Base-by-base conservation (phyloP, 2,888 invertebrate species). In the Stenoptilia bipunctidactyla region DNA sequence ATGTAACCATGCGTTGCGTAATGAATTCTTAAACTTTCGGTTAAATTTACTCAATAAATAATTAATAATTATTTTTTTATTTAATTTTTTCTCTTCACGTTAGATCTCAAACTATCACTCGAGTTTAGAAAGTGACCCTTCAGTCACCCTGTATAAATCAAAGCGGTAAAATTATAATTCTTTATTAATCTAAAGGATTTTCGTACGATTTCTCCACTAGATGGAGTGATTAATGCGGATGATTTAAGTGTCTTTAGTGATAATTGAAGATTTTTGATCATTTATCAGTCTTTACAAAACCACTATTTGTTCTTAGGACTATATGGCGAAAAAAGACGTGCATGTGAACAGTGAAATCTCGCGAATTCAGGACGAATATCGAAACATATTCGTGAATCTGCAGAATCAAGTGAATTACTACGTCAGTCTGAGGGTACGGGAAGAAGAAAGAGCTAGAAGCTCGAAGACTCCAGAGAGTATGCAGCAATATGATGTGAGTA, bases 301-400 rank as follows among this genome's bases (percentile, higher is more conserved):
- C 10, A 30, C 2, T 30, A 10, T 6, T 10, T 30, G 10, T 30
- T 30, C 66, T 13, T 53, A 89, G 87, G 86, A 88, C 46, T 88
- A 89, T 50, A 85, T 88, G 13, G 75, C 85, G 15, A 88, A 89
- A 48, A 89, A 88, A 51, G 89, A 90, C 44, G 85, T 86, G 15
- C 89, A 89, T 54, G 85, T 88, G 47, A 76, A 82, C 49, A 85
- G 82, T 42, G 90, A 90, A 61, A 86, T 88, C 57, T 86, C 87
- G 45, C 77, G 90, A 33, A 85, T 90, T 50, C 89, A 89, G 52
- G 77, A 85, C 33, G 88, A 87, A 46, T 90, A 89, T 55, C 71
- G 85, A 47, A 83, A 79, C 55, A 85, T 85, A 54, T 79, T 87
- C 50, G 58, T 80, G 27, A 85, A 85, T 53, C 62, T 86, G 49